Percentiles rank a stretch among this genome's conserved stretches.
Evolutionary conservation across 2,797 vertebrate genomes (phyloP).

Genomic region (Melanotaenia pygmaea): DNA sequence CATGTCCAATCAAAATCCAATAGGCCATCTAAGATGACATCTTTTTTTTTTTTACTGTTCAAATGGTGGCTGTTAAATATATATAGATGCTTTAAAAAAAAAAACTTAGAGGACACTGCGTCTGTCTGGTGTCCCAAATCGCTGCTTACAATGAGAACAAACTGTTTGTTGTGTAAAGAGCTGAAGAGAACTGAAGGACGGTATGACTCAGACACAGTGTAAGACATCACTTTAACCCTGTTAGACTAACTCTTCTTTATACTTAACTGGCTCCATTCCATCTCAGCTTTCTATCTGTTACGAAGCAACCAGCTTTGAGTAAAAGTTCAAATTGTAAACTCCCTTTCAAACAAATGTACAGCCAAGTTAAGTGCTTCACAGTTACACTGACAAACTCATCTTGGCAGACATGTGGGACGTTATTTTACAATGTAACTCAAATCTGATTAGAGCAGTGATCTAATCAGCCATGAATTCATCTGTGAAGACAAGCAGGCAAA

Average conservation of each 20-base stretch:
- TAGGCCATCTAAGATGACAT: background rate
- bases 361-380: slow-evolving; percentile 51
- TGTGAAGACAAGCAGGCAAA: slow-evolving; percentile 75
- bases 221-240: slow-evolving; percentile 19
- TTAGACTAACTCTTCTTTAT: slow-evolving; percentile 28
- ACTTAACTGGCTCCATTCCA: slow-evolving; percentile 42
- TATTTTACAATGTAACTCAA: slow-evolving; percentile 72
- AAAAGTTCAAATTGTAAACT: slow-evolving; percentile 40
- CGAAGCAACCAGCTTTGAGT: slow-evolving; percentile 42
- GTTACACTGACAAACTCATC: slow-evolving; percentile 63
- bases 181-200: slow-evolving; percentile 12
- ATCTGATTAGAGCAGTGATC: slow-evolving; percentile 82
- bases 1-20: background rate
- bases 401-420: slow-evolving; percentile 72
- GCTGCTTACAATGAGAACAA: background rate
- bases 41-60: background rate
- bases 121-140: slow-evolving; percentile 1
- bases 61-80: background rate
- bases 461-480: slow-evolving; percentile 84
- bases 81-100: background rate
- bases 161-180: slow-evolving; percentile 26
- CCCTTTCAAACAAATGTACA: slow-evolving; percentile 47
- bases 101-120: background rate
- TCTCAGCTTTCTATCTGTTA: slow-evolving; percentile 17
- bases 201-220: slow-evolving; percentile 28